phyloP scores from a whole-genome alignment of 2,888 invertebrate genomes.

The Embidobia sp. region DNA sequence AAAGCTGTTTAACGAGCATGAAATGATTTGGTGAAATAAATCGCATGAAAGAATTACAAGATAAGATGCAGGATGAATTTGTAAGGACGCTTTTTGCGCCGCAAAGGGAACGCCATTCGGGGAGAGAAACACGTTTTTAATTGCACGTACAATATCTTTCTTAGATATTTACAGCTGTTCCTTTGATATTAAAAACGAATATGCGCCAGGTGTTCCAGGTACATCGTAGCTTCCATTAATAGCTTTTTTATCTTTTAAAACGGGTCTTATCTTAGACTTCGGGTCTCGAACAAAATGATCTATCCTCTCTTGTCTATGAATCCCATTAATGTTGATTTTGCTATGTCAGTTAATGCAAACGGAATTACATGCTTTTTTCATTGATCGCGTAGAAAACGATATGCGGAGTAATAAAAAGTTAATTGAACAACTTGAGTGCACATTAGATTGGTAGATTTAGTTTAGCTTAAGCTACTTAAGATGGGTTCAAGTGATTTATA shows the following conservation, averaged over 20 bases:
- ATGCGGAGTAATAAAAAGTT: constrained; percentile 9
- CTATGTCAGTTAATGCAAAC: no score
- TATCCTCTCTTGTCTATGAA: no score
- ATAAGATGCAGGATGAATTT: constrained; percentile 42
- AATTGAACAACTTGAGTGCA: constrained; percentile 14
- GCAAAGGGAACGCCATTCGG: not conserved
- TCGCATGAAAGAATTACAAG: constrained; percentile 30
- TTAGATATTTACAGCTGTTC: constrained; percentile 33
- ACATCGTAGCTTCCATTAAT: not conserved
- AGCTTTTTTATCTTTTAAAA: constrained; percentile 8
- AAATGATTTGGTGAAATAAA: constrained; percentile 57
- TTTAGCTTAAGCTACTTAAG: not conserved
- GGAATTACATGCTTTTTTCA: not conserved
- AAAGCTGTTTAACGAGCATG: constrained; percentile 52
- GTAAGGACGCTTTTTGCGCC: constrained; percentile 25
- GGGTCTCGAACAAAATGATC: no score
- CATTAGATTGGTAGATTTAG: not conserved
- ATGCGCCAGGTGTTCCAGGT: constrained; percentile 1
- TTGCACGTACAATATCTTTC: constrained; percentile 33
- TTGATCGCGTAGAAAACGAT: not conserved
- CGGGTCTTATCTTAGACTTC: no score
- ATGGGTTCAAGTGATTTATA: constrained; percentile 30
- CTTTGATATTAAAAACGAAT: constrained; percentile 26
- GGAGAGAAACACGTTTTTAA: constrained; percentile 29
- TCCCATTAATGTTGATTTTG: no score